Evolutionary conservation across 2,113 vertebrate genomes (phyloP).

Genomic region (Gymnogyps californianus): DNA sequence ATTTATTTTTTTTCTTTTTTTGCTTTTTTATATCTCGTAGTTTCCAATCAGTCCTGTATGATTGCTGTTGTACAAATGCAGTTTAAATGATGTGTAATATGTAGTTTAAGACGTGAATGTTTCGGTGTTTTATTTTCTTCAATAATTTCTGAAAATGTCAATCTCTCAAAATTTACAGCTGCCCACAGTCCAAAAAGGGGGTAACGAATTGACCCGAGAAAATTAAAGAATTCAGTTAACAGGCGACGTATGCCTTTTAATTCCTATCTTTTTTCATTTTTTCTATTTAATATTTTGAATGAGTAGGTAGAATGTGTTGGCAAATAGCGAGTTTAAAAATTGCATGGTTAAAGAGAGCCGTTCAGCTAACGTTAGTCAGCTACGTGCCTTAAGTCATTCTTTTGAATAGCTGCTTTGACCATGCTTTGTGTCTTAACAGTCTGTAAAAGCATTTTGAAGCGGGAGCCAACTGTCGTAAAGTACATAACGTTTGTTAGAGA

Average conservation of each 20-base stretch:
- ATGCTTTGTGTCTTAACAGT: conserved; percentile 62
- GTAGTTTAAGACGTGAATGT: conserved; percentile 58
- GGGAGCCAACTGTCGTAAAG: conserved; percentile 45
- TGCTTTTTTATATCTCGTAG: conserved; percentile 43
- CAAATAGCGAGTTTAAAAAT: conserved; percentile 39
- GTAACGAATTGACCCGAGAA: conserved; percentile 69
- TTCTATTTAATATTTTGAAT: conserved; percentile 61
- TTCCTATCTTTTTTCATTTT: conserved; percentile 65
- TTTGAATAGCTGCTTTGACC: conserved; percentile 66
- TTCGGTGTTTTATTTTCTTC: conserved; percentile 67
- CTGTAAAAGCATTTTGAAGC: conserved; percentile 45
- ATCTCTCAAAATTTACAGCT: conserved; percentile 77
- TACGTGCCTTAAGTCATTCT: conserved; percentile 30
- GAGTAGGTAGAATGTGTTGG: conserved; percentile 67
- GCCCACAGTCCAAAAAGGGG: conserved; percentile 71
- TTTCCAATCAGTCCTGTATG: conserved; percentile 65
- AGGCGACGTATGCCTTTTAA: conserved; percentile 69
- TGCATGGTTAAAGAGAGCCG: conserved; percentile 70
- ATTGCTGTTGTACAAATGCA: conserved; percentile 66
- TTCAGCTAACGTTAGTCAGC: conserved; percentile 55
- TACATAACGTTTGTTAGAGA: conserved; percentile 30
- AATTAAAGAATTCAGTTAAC: conserved; percentile 74
- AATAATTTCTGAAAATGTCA: conserved; percentile 73
- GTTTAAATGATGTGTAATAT: conserved; percentile 47
- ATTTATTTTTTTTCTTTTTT: conserved; percentile 41